phyloP scores from a whole-genome alignment of 1,140 invertebrate genomes.

The Ceratosolen fusciceps region DNA sequence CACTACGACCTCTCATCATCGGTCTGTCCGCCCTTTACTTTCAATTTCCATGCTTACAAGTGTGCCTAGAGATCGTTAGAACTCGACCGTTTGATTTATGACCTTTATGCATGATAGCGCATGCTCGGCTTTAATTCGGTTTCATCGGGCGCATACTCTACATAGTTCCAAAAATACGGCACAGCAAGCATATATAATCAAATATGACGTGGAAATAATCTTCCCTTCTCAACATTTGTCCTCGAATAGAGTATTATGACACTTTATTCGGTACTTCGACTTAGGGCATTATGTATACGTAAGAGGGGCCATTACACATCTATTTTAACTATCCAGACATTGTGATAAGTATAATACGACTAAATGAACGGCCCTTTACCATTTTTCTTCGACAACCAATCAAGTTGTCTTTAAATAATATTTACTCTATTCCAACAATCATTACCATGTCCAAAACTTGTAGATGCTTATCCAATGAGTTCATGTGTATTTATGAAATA shows the following conservation, averaged over 20 bases:
- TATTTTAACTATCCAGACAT: too few relatives aligned
- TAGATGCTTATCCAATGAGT: neutral
- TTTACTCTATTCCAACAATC: neutral
- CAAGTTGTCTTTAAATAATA: neutral
- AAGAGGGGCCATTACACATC: too few relatives aligned
- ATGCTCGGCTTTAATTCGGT: neutral
- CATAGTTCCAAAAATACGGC: too few relatives aligned
- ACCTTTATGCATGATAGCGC: slow-evolving; percentile 23
- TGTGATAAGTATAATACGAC: neutral
- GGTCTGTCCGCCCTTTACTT: neutral
- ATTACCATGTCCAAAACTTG: neutral
- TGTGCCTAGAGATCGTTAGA: neutral
- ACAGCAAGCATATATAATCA: too few relatives aligned
- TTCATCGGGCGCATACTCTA: too few relatives aligned
- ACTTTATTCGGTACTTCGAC: too few relatives aligned
- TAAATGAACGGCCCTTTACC: neutral
- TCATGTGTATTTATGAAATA: slow-evolving; percentile 6
- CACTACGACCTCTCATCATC: neutral
- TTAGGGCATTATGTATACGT: too few relatives aligned
- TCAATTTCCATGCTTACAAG: neutral
- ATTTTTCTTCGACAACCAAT: neutral
- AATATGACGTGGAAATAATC: too few relatives aligned
- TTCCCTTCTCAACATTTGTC: too few relatives aligned
- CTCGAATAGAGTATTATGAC: too few relatives aligned
- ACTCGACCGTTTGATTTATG: slow-evolving; percentile 23